Base-by-base conservation (phyloP, 2,888 invertebrate genomes). In the Drosophila mimica region DNA sequence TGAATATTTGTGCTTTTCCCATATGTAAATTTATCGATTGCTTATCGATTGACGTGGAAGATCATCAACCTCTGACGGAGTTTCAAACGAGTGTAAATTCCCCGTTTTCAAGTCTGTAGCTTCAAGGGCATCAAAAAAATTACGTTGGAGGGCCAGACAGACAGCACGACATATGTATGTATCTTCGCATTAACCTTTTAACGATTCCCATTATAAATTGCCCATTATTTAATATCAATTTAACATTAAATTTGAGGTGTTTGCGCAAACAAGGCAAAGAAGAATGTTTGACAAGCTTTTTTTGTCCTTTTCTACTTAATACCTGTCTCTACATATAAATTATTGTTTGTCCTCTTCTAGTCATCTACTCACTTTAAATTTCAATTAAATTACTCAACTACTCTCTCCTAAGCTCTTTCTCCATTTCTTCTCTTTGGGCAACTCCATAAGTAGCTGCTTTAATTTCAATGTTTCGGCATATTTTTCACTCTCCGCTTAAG, bases 401-500 rank as follows among this genome's bases (percentile, higher is more conserved):
- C 33, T 33, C n/a, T 46, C 54, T 34, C 25, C 33, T n/a, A 5
- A n/a, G 6, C 43, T 38, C 54, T 43, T 52, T 67, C 61, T 38
- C 25, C 28, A 53, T 33, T 58, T 49, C 20, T 58, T 46, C 59
- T 48, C 5, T 53, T 9, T 30, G 33, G 2, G n/a, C n/a, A 38
- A 33, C 49, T 40, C 43, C 20, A 43, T 31, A 46, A 46, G 33
- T 20, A 28, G 49, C 54, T 56, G 66, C 49, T 51, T 54, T 36
- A 30, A 25, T 11, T 15, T 57, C 3, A 51, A 28, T 36, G 40
- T 43, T 56, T 69, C 69, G 49, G 54, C 51, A 46, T n/a, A 48
- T 28, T 66, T 70, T 70, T 70, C 66, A 66, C 70, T 70, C 59
- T 66, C 53, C 38, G 36, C 17, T 28, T 9, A 43, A 15, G 64